Conservation (phyloP, 2,888 invertebrate species). For the Latrodectus elegans region DNA sequence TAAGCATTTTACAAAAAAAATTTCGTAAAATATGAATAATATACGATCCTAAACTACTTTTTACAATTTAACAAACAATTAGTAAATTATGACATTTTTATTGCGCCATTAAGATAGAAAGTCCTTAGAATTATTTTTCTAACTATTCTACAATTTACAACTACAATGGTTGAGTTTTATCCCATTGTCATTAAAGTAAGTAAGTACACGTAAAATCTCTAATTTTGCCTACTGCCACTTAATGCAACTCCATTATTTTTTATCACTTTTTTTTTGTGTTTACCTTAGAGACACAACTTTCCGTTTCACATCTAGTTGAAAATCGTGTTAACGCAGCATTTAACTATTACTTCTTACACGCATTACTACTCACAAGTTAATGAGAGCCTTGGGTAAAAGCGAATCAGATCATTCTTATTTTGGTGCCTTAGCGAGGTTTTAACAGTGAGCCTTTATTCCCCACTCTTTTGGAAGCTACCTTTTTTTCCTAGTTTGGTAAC, state of each 20-base stretch:
- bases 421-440: neutral
- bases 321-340: conserved; percentile 33
- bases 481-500: conserved; percentile 28
- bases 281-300: neutral
- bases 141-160: too few relatives aligned
- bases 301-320: conserved; percentile 3
- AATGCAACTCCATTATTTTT: conserved; percentile 50
- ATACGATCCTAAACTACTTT: too few relatives aligned
- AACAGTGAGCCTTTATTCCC: conserved; percentile 33
- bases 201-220: conserved; percentile 17
- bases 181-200: conserved; percentile 36
- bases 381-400: conserved; percentile 35
- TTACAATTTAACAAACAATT: too few relatives aligned
- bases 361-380: conserved; percentile 48
- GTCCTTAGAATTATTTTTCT: too few relatives aligned
- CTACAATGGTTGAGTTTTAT: too few relatives aligned
- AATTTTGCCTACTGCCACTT: conserved; percentile 11
- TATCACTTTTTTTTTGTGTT: neutral
- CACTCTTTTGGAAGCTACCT: conserved; percentile 4
- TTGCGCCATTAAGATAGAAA: too few relatives aligned
- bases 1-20: too few relatives aligned
- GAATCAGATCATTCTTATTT: conserved; percentile 20
- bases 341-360: conserved; percentile 53
- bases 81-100: too few relatives aligned
- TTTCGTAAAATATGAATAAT: too few relatives aligned